phyloP scores from a whole-genome alignment of 2,888 invertebrate species.

The Hyles lineata region DNA sequence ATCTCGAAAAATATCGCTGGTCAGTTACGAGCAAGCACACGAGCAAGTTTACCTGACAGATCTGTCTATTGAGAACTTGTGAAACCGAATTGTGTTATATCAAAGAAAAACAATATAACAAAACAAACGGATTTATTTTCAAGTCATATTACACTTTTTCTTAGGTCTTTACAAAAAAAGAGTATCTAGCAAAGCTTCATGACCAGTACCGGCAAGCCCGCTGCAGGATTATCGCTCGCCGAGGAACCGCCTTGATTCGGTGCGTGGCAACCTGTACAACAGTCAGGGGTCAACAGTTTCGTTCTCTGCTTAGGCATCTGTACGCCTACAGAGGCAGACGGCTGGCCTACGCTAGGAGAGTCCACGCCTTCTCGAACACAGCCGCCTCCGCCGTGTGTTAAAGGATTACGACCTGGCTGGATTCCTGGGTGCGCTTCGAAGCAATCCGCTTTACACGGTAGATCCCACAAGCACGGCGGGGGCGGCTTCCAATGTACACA shows the following conservation, averaged over 20 bases:
- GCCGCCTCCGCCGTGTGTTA: slow-evolving; percentile 47
- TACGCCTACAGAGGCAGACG: slow-evolving; percentile 24
- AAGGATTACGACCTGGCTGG: slow-evolving; percentile 63
- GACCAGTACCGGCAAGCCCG: slow-evolving; percentile 69
- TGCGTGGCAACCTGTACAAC: slow-evolving; percentile 72
- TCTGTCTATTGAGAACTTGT: no score
- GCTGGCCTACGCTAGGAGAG: slow-evolving; percentile 28
- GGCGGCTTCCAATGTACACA: slow-evolving; percentile 76
- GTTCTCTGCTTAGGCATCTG: slow-evolving; percentile 48
- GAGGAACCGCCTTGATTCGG: slow-evolving; percentile 53
- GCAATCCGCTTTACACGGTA: slow-evolving; percentile 77
- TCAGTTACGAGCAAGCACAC: no score
- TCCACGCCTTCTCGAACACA: slow-evolving; percentile 3
- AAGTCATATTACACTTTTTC: slow-evolving; percentile 65
- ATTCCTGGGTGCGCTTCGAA: slow-evolving; percentile 67
- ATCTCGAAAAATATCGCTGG: no score
- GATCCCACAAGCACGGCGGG: slow-evolving; percentile 73
- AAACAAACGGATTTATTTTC: slow-evolving; percentile 42
- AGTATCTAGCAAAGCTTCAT: slow-evolving; percentile 71
- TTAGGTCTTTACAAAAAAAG: slow-evolving; percentile 59
- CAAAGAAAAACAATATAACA: slow-evolving; percentile 31
- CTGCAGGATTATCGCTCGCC: slow-evolving; percentile 55
- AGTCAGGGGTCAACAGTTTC: slow-evolving; percentile 63
- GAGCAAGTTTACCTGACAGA: no score
- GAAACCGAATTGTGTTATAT: no score